phyloP scores from a whole-genome alignment of 2,888 invertebrate genomes.

The Rotaria sp. region DNA sequence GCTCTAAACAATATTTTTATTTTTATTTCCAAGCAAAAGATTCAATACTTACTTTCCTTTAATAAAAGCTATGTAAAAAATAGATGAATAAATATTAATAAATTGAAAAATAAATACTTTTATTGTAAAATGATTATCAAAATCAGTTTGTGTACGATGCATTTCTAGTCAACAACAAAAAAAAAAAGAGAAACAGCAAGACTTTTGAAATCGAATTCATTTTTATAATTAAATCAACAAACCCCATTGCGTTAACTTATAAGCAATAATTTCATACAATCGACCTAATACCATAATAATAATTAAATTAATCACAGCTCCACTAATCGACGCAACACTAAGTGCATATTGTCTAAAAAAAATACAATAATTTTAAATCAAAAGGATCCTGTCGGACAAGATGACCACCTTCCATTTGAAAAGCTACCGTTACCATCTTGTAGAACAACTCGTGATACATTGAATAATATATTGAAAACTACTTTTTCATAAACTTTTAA shows the following conservation, averaged over 20 bases:
- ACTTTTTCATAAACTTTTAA: too few relatives aligned
- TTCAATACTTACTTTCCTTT: constrained; percentile 48
- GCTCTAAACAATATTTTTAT: constrained; percentile 46
- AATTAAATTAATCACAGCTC: constrained; percentile 60
- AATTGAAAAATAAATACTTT: constrained; percentile 57
- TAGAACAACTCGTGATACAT: too few relatives aligned
- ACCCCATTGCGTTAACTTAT: constrained; percentile 60
- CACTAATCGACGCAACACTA: constrained; percentile 58
- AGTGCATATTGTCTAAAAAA: constrained; percentile 55
- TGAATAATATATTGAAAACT: too few relatives aligned
- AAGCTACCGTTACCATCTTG: too few relatives aligned
- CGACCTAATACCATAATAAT: constrained; percentile 60
- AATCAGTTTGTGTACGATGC: constrained; percentile 56
- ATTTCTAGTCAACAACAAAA: constrained; percentile 48
- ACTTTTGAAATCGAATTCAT: neutral
- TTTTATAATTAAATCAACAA: constrained; percentile 41
- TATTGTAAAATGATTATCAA: constrained; percentile 55
- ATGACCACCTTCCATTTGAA: too few relatives aligned
- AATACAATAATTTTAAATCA: neutral
- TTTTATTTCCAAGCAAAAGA: constrained; percentile 15
- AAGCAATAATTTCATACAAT: constrained; percentile 60
- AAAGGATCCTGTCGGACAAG: too few relatives aligned
- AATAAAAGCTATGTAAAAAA: constrained; percentile 56
- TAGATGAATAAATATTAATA: constrained; percentile 56
- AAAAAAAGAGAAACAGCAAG: too few relatives aligned